phyloP scores from a whole-genome alignment of 2,888 invertebrate genomes.

The Fragum fragum region DNA sequence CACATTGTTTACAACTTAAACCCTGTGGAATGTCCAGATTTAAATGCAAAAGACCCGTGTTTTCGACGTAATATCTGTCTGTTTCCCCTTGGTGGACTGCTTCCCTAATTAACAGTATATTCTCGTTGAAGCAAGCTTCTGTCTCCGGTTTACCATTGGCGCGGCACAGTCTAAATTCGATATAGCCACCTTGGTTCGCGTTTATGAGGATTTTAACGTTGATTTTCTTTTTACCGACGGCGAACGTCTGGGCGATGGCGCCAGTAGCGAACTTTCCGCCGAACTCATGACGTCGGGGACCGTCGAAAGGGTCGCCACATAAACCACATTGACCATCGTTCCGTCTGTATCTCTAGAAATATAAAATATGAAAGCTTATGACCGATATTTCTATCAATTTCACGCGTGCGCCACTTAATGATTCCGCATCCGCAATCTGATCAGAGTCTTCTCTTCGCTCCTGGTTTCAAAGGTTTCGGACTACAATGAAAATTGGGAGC shows the following conservation, averaged over 20 bases:
- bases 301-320: constrained; percentile 93
- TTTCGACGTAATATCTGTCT: constrained; percentile 89
- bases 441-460: no score
- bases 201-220: constrained; percentile 73
- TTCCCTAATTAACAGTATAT: constrained; percentile 56
- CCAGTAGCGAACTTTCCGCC: constrained; percentile 80
- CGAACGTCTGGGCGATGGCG: constrained; percentile 60
- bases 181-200: constrained; percentile 78
- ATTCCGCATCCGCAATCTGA: no score
- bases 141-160: constrained; percentile 62
- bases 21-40: constrained; percentile 92
- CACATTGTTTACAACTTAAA: constrained; percentile 93
- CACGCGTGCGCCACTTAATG: no score
- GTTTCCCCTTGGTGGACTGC: constrained; percentile 77
- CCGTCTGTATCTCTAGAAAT: constrained; percentile 47
- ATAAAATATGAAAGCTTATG: no score
- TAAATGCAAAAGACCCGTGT: constrained; percentile 89
- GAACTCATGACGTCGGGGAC: constrained; percentile 75
- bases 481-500: no score
- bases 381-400: no score
- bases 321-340: constrained; percentile 92
- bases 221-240: constrained; percentile 30
- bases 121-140: constrained; percentile 74
- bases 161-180: constrained; percentile 81
- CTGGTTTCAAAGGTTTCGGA: no score